Evolutionary conservation across 2,797 vertebrate genomes (phyloP).

Genomic region (Alauda arvensis): DNA sequence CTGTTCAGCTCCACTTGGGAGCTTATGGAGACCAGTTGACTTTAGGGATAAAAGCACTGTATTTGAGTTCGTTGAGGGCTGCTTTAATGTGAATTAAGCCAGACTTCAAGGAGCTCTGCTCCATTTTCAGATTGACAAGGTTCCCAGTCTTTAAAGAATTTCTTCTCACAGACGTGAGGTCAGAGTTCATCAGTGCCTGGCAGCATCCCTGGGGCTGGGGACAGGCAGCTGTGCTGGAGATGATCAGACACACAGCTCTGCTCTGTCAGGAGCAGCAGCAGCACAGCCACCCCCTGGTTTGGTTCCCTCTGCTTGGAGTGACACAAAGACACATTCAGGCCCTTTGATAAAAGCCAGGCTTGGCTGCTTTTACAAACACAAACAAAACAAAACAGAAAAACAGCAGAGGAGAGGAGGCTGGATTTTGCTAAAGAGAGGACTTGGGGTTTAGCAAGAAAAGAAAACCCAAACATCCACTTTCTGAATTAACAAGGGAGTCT

Average conservation of each 20-base stretch:
- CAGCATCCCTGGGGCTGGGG: background rate
- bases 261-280: background rate
- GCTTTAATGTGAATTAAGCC: background rate
- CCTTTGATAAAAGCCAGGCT: constrained; percentile 43
- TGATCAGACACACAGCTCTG: background rate
- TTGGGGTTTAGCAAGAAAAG: background rate
- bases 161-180: background rate
- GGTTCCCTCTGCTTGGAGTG: background rate
- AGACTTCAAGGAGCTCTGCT: background rate
- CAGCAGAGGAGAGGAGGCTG: background rate
- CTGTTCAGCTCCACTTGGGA: background rate
- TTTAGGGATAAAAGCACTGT: background rate
- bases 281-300: background rate
- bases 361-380: background rate
- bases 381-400: background rate
- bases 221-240: background rate
- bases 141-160: background rate
- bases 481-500: background rate
- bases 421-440: background rate
- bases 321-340: constrained; percentile 19
- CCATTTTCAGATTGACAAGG: constrained; percentile 24
- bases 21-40: background rate
- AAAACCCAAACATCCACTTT: background rate
- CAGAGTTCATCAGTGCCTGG: background rate
- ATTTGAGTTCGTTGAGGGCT: background rate